Base-by-base conservation (phyloP, 2,797 vertebrate genomes). In the Hypotaenidia philippensis region DNA sequence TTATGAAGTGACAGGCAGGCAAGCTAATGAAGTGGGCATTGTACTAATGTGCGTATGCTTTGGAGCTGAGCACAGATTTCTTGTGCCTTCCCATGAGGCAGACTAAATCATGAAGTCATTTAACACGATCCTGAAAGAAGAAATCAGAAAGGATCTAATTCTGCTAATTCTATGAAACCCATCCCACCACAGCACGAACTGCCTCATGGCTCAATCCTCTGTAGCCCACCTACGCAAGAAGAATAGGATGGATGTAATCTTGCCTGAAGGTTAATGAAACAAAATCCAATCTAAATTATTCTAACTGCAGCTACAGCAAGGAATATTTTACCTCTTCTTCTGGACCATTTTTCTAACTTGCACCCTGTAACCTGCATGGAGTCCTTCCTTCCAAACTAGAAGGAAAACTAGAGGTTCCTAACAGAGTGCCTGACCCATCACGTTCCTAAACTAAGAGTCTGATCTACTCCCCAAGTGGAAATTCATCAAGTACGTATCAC, bases 201-300 rank as follows among this genome's bases (percentile, higher is more conserved):
- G 29, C 7, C 13, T 59, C 13, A 9, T 9, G 6, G 53, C 22
- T 70, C 55, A 59, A n/a, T 2, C 52, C 9, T 57, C 0, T 57
- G 21, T 14, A 16, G 21, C 7, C 56, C 57, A 57, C 7, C 47
- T 49, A 21, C 20, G 17, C 11, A n/a, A 74, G 19, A 8, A 19
- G 57, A 82, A 41, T 0, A 47, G 13, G 41, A 10, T 57, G 40
- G 47, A 57, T 4, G 3, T 4, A 82, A 68, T 15, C 25, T 34
- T 56, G 36, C 38, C 44, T 59, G 22, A 79, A 63, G n/a, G n/a
- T 32, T 66, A 50, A 1, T 3, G 2, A 61, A 78, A 78, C 25
- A 70, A 85, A 92, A 50, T 11, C 34, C 66, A 22, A 50, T 19
- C 25, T 49, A 25, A 53, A 40, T 50, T 45, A 50, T 27, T 31